phyloP scores from a whole-genome alignment of 2,113 vertebrate genomes.

The Ctenomys sociabilis region DNA sequence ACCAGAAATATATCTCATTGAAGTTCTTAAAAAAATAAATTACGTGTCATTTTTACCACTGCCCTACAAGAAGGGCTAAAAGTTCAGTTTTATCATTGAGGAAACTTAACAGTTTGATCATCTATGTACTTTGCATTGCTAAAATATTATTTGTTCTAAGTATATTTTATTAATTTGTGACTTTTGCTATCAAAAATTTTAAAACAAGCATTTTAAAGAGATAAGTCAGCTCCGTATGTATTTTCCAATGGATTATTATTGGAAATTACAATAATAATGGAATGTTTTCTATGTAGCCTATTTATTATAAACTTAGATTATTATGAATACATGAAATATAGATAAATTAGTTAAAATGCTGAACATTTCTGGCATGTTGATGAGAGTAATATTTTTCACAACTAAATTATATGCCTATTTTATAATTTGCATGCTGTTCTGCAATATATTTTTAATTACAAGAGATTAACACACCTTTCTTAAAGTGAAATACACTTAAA shows the following conservation, averaged over 20 bases:
- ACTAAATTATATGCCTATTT: slow-evolving; percentile 48
- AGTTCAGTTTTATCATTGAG: slow-evolving; percentile 52
- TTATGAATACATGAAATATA: slow-evolving; percentile 63
- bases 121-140: slow-evolving; percentile 45
- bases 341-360: slow-evolving; percentile 68
- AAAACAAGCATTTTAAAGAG: slow-evolving; percentile 57
- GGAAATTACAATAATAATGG: slow-evolving; percentile 65
- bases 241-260: slow-evolving; percentile 67
- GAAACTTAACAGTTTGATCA: slow-evolving; percentile 55
- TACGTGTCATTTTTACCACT: slow-evolving; percentile 61
- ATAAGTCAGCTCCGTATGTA: slow-evolving; percentile 35
- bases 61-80: slow-evolving; percentile 48
- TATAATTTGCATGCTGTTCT: slow-evolving; percentile 22
- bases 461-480: slow-evolving; percentile 55
- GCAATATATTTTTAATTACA: slow-evolving; percentile 67
- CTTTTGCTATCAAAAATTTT: slow-evolving; percentile 56
- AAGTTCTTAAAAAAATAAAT: slow-evolving; percentile 66
- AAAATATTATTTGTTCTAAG: slow-evolving; percentile 63
- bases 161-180: slow-evolving; percentile 67
- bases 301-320: slow-evolving; percentile 63
- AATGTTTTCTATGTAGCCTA: slow-evolving; percentile 24
- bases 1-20: slow-evolving; percentile 59
- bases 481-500: slow-evolving; percentile 58
- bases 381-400: slow-evolving; percentile 61
- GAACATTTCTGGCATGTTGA: slow-evolving; percentile 59